Percentiles rank a stretch among this genome's conserved stretches.
These are phyloP conservation scores for Dyspetes luteomarginatus DNA, from an alignment of 2,888 invertebrate species.

Conservation along the genomic window DNA sequence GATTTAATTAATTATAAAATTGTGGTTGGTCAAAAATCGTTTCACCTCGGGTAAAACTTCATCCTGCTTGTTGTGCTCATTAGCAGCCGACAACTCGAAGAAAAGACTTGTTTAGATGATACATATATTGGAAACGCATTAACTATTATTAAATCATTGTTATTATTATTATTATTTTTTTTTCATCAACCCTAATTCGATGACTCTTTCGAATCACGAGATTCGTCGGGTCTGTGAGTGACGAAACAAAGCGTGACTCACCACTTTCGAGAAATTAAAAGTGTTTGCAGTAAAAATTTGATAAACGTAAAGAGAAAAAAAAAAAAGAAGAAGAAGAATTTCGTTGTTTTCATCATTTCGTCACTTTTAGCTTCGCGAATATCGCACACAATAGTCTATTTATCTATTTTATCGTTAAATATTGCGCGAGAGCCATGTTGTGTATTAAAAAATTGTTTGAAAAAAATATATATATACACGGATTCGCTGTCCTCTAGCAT, in stretches of 20 bases:
- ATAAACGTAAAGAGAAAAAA: neutral
- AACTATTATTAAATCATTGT: neutral
- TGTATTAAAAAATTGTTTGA: constrained; percentile 23
- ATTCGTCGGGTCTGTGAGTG: neutral
- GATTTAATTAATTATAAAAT: neutral
- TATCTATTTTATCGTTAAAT: constrained; percentile 47
- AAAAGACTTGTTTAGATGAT: constrained; percentile 71
- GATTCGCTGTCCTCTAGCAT: neutral
- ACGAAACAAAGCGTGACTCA: neutral
- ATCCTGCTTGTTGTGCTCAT: constrained; percentile 13
- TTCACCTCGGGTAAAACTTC: neutral
- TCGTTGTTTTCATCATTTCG: neutral
- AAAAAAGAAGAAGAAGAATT: neutral
- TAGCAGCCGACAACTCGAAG: constrained; percentile 71
- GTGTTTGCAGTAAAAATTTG: neutral
- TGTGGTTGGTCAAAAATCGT: neutral
- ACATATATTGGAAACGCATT: neutral
- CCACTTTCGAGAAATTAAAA: neutral
- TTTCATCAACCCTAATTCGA: too few relatives aligned
- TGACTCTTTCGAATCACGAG: neutral
- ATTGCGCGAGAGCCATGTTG: constrained; percentile 49
- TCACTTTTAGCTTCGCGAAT: constrained; percentile 19
- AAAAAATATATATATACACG: constrained; percentile 8
- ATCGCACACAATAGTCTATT: constrained; percentile 35
- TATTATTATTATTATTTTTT: neutral